Conservation (phyloP, 1,140 invertebrate genomes). For the Hylaeus volcanicus region DNA sequence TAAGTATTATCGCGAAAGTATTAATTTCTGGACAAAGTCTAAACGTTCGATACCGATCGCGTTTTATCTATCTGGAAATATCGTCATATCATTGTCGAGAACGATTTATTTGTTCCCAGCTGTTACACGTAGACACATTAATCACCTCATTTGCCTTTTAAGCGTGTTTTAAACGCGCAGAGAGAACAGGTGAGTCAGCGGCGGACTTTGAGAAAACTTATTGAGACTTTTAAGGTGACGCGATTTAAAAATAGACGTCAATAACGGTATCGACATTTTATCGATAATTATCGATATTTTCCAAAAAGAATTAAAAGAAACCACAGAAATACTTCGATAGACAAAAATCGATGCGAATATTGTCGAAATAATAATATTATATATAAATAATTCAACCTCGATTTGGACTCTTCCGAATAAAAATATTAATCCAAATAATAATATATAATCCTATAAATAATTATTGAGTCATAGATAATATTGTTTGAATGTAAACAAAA, state of each 20-base stretch:
- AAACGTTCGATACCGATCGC: too few relatives aligned
- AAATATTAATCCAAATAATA: too few relatives aligned
- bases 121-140: constrained; percentile 20
- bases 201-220: constrained; percentile 34
- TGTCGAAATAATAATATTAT: too few relatives aligned
- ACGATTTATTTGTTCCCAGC: constrained; percentile 34
- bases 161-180: constrained; percentile 33
- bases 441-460: not conserved
- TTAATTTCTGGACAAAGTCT: not conserved
- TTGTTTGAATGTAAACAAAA: not conserved
- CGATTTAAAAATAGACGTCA: constrained; percentile 41
- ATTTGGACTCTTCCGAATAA: too few relatives aligned
- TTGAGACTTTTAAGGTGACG: constrained; percentile 36
- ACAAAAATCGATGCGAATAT: too few relatives aligned
- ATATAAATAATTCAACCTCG: too few relatives aligned
- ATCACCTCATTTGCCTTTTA: constrained; percentile 49
- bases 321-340: not conserved
- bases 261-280: constrained; percentile 11
- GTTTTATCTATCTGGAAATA: not conserved
- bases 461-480: not conserved
- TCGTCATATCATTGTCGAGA: not conserved
- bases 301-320: not conserved
- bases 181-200: constrained; percentile 40
- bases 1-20: not conserved
- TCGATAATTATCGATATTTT: too few relatives aligned